Conservation (phyloP, 2,888 invertebrate species). For the Serrognathus titanus region DNA sequence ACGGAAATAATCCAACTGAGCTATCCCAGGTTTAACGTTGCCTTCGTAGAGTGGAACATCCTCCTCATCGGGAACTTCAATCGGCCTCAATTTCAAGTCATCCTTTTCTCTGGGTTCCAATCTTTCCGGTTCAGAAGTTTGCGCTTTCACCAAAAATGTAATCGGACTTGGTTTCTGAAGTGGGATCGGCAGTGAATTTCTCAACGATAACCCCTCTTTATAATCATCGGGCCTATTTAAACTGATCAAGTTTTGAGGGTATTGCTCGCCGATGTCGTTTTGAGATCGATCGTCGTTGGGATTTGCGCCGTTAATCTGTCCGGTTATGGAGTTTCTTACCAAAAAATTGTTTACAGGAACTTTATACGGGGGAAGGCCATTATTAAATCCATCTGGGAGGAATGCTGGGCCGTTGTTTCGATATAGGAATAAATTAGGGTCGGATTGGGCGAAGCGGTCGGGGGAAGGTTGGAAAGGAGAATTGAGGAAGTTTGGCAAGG, state of each 20-base stretch:
- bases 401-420: slow-evolving; percentile 13
- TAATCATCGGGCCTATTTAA: slow-evolving; percentile 26
- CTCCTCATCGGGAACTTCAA: slow-evolving; percentile 13
- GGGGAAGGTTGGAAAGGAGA: slow-evolving; percentile 14
- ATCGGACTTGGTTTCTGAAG: neutral
- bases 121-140: neutral
- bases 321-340: slow-evolving; percentile 27
- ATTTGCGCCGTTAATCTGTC: slow-evolving; percentile 25
- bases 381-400: slow-evolving; percentile 13
- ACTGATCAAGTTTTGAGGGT: slow-evolving; percentile 26
- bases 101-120: neutral
- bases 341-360: slow-evolving; percentile 27
- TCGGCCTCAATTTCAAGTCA: slow-evolving; percentile 11
- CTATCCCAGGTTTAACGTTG: slow-evolving; percentile 7
- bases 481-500: slow-evolving; percentile 18
- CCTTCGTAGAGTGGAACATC: slow-evolving; percentile 10
- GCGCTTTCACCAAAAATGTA: neutral
- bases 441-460: slow-evolving; percentile 1
- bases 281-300: slow-evolving; percentile 6
- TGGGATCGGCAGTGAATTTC: slow-evolving; percentile 15
- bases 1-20: slow-evolving; percentile 21
- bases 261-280: neutral
- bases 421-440: slow-evolving; percentile 5
- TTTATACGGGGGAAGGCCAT: slow-evolving; percentile 6
- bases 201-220: slow-evolving; percentile 15